phyloP scores from a whole-genome alignment of 1,140 invertebrate genomes.

The Hycleus phaleratus region DNA sequence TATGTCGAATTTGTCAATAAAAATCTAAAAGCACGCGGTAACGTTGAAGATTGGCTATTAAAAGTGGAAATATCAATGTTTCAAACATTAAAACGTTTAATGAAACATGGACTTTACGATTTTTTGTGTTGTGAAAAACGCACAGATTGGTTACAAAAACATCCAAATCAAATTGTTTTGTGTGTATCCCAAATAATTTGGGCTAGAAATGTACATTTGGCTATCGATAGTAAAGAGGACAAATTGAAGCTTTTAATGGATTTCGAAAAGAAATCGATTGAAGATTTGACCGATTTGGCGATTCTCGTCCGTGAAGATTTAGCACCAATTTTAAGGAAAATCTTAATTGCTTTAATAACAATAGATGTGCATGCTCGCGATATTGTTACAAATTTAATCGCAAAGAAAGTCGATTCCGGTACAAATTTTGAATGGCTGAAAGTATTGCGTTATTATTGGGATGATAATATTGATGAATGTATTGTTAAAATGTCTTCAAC shows the following conservation, averaged over 20 bases:
- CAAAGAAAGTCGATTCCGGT: slow-evolving; percentile 52
- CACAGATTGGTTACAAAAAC: slow-evolving; percentile 54
- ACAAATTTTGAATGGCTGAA: slow-evolving; percentile 82
- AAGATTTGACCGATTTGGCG: slow-evolving; percentile 69
- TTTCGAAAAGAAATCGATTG: slow-evolving; percentile 62
- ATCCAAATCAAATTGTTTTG: slow-evolving; percentile 55
- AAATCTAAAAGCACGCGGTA: slow-evolving; percentile 76
- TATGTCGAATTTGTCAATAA: slow-evolving; percentile 61
- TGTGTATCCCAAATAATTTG: slow-evolving; percentile 83
- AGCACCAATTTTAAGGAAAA: slow-evolving; percentile 57
- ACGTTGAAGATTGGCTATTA: slow-evolving; percentile 82
- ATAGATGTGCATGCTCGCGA: slow-evolving; percentile 82
- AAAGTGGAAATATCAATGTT: slow-evolving; percentile 86
- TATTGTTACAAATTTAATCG: slow-evolving; percentile 65
- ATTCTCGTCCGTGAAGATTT: slow-evolving; percentile 66
- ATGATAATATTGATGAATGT: slow-evolving; percentile 66
- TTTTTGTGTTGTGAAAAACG: slow-evolving; percentile 45
- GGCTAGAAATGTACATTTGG: slow-evolving; percentile 65
- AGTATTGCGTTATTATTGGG: slow-evolving; percentile 88
- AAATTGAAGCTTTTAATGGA: slow-evolving; percentile 48
- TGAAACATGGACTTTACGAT: slow-evolving; percentile 64
- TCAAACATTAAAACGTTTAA: slow-evolving; percentile 58
- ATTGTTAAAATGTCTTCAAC: slow-evolving; percentile 69
- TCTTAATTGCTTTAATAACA: slow-evolving; percentile 77
- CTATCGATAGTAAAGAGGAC: slow-evolving; percentile 52